A percentile compares a stretch with the other conserved stretches of the same genome.
phyloP scores from a whole-genome alignment of 2,888 invertebrate genomes.

The Neoascia interrupta region DNA sequence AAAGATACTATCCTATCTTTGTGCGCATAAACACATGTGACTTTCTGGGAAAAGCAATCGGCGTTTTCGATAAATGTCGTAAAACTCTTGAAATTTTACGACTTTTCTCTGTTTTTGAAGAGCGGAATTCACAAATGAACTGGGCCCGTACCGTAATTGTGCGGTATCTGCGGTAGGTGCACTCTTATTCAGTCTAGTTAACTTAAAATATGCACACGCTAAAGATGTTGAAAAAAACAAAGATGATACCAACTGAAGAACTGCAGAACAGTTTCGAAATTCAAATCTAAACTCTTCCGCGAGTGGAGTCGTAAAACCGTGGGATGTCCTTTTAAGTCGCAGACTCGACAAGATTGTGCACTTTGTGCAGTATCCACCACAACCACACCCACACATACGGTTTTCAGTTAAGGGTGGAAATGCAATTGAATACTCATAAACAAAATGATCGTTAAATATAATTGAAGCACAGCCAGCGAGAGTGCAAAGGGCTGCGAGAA shows the following conservation, averaged over 20 bases:
- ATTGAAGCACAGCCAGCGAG: constrained; percentile 57
- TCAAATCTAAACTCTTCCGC: constrained; percentile 60
- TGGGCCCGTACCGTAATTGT: constrained; percentile 31
- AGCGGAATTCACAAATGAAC: constrained; percentile 50
- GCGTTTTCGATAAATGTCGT: constrained; percentile 65
- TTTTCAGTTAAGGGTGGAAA: constrained; percentile 36
- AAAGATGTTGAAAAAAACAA: constrained; percentile 23
- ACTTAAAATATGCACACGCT: constrained; percentile 19
- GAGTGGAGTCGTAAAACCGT: constrained; percentile 59
- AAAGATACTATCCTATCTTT: neutral
- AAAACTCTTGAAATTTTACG: constrained; percentile 67
- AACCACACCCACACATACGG: neutral
- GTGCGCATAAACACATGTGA: neutral
- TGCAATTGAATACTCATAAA: constrained; percentile 66
- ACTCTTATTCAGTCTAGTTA: constrained; percentile 34
- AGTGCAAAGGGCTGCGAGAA: constrained; percentile 32
- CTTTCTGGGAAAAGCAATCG: constrained; percentile 59
- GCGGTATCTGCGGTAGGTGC: constrained; percentile 66
- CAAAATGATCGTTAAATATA: constrained; percentile 67
- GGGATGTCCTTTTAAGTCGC: constrained; percentile 53
- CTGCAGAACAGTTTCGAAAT: constrained; percentile 53
- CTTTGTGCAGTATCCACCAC: neutral
- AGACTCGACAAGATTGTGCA: constrained; percentile 33
- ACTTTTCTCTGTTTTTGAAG: constrained; percentile 63
- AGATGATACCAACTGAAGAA: constrained; percentile 42